These are phyloP conservation scores for Ophioninae sp. DNA, from an alignment of 2,888 invertebrate species.

Conservation along the genomic window DNA sequence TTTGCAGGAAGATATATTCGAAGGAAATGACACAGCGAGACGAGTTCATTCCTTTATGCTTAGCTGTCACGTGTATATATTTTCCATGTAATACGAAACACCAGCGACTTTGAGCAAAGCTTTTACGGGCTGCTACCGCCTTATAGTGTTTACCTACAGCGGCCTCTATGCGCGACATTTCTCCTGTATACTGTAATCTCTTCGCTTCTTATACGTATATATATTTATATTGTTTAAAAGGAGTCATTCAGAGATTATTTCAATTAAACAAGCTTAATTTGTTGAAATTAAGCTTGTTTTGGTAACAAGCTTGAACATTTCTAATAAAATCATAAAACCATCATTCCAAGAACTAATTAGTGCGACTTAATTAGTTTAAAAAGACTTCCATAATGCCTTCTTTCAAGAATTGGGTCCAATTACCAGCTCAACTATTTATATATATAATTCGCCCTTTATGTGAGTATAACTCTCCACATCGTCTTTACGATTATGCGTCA, in stretches of 20 bases:
- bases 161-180: background rate
- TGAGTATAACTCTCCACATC: no score
- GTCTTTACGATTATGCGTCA: constrained; percentile 49
- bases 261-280: no score
- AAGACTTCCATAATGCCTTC: no score
- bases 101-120: constrained; percentile 29
- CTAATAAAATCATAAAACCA: no score
- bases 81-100: background rate
- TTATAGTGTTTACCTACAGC: constrained; percentile 38
- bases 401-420: no score
- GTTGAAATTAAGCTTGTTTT: no score
- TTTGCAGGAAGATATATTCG: constrained; percentile 14
- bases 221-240: background rate
- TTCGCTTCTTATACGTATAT: background rate
- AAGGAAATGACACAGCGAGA: background rate
- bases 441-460: no score
- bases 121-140: constrained; percentile 59
- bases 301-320: no score
- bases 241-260: no score
- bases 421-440: no score
- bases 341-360: no score
- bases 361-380: no score
- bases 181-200: constrained; percentile 3
- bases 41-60: constrained; percentile 28
- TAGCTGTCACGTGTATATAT: constrained; percentile 31